Evolutionary conservation across 2,797 vertebrate genomes (phyloP).

Genomic region (Lacerta bilineata): DNA sequence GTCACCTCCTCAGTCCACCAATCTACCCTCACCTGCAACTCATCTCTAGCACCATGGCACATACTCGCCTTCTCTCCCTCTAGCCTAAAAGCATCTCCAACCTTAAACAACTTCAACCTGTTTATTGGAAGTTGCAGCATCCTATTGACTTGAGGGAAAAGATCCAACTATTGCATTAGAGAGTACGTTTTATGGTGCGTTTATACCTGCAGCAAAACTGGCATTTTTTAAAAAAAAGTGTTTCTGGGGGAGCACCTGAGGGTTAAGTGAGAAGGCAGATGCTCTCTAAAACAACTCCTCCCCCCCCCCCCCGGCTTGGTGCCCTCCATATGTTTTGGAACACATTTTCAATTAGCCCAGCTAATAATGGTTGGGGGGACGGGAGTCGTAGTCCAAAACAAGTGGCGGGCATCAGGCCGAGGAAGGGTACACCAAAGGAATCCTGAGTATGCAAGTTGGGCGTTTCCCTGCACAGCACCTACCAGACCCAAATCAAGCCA

Average conservation of each 20-base stretch:
- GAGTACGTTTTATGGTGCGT: background rate
- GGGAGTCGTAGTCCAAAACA: too few species aligned
- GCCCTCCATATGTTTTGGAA: background rate
- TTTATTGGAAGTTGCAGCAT: background rate
- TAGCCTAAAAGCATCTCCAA: too few species aligned
- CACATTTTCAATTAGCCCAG: background rate
- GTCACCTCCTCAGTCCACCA: background rate
- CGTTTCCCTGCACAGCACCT: background rate
- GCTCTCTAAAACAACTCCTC: too few species aligned
- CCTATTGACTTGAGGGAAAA: background rate
- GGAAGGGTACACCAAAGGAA: background rate
- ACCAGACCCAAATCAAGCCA: background rate
- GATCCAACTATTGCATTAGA: too few species aligned
- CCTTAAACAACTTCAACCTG: background rate
- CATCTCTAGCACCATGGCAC: background rate
- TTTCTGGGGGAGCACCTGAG: too few species aligned
- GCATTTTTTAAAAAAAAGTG: too few species aligned
- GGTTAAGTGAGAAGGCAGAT: background rate
- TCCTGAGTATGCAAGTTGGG: background rate
- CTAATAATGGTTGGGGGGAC: too few species aligned
- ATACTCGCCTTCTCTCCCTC: background rate
- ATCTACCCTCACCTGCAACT: too few species aligned
- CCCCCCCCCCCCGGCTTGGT: too few species aligned
- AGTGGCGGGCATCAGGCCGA: too few species aligned
- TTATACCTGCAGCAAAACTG: background rate